These are phyloP conservation scores for Falcaria lacertinaria DNA, from an alignment of 2,888 invertebrate genomes.

Conservation along the genomic window DNA sequence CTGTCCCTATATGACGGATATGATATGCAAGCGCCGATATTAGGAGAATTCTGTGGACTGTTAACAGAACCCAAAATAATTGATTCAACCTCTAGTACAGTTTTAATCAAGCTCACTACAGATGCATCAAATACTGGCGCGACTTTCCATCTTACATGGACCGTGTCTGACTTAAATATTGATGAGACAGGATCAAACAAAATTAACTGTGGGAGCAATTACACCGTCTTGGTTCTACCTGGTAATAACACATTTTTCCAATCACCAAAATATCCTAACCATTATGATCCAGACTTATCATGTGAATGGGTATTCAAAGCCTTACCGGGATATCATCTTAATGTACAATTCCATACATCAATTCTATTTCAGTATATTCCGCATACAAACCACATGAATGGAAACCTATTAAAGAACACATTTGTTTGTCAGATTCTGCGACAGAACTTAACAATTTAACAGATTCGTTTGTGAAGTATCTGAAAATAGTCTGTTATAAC, in stretches of 20 bases:
- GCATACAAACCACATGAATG: constrained; percentile 75
- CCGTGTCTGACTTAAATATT: constrained; percentile 24
- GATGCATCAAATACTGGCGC: constrained; percentile 64
- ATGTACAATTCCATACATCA: constrained; percentile 81
- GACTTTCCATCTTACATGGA: constrained; percentile 53
- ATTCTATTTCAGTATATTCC: constrained; percentile 81
- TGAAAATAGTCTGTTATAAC: constrained; percentile 85
- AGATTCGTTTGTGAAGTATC: constrained; percentile 46
- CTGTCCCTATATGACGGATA: constrained; percentile 86
- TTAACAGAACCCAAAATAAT: constrained; percentile 34
- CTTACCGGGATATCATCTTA: constrained; percentile 79
- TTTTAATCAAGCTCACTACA: constrained; percentile 78
- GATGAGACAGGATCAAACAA: constrained; percentile 11
- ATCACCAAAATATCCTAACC: constrained; percentile 88
- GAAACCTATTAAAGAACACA: constrained; percentile 64
- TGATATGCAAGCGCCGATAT: constrained; percentile 79
- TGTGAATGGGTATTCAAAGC: constrained; percentile 88
- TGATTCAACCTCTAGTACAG: constrained; percentile 81
- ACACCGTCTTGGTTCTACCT: constrained; percentile 36
- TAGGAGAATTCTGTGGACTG: constrained; percentile 79
- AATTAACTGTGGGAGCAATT: constrained; percentile 58
- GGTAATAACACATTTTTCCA: constrained; percentile 49
- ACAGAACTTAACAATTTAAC: constrained; percentile 42
- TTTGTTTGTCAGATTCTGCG: constrained; percentile 75
- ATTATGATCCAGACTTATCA: constrained; percentile 81